These are phyloP conservation scores for Muschampia plurimacula DNA, from an alignment of 2,888 invertebrate species.

Conservation along the genomic window DNA sequence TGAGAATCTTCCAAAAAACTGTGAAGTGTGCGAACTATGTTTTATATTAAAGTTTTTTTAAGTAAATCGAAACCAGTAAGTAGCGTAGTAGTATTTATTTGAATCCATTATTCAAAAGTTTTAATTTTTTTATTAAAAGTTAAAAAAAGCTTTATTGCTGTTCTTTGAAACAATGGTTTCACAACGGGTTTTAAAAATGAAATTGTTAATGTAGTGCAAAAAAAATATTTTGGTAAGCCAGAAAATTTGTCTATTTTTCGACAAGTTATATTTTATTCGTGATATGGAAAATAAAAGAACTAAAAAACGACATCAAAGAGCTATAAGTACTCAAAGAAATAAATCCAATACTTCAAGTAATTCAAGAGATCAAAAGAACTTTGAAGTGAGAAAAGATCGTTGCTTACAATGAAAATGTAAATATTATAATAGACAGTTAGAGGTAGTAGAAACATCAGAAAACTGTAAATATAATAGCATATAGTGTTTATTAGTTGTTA, in stretches of 20 bases:
- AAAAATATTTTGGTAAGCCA: slow-evolving; percentile 14
- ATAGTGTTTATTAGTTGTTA: slow-evolving; percentile 10
- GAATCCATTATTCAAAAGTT: no score
- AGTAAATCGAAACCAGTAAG: not conserved
- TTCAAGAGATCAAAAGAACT: not conserved
- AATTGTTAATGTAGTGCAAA: not conserved
- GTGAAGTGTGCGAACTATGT: no score
- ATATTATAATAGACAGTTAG: slow-evolving; percentile 5
- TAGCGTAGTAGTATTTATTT: not conserved
- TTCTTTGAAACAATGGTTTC: no score
- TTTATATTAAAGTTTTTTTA: not conserved
- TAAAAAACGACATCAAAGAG: slow-evolving; percentile 2
- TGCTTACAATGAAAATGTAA: slow-evolving; percentile 9
- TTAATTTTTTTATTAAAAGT: not conserved
- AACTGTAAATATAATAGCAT: slow-evolving; percentile 19
- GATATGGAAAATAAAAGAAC: not conserved
- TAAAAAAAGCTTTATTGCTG: no score
- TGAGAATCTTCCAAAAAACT: not conserved
- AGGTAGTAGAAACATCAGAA: slow-evolving; percentile 12
- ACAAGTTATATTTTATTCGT: slow-evolving; percentile 17
- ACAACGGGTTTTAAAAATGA: no score
- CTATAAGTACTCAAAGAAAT: slow-evolving; percentile 8
- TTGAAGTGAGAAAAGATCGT: not conserved
- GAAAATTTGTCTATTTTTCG: slow-evolving; percentile 22
- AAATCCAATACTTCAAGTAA: slow-evolving; percentile 9